Evolutionary conservation across 1,140 invertebrate species (phyloP).

Genomic region (Choristoneura fumiferana): DNA sequence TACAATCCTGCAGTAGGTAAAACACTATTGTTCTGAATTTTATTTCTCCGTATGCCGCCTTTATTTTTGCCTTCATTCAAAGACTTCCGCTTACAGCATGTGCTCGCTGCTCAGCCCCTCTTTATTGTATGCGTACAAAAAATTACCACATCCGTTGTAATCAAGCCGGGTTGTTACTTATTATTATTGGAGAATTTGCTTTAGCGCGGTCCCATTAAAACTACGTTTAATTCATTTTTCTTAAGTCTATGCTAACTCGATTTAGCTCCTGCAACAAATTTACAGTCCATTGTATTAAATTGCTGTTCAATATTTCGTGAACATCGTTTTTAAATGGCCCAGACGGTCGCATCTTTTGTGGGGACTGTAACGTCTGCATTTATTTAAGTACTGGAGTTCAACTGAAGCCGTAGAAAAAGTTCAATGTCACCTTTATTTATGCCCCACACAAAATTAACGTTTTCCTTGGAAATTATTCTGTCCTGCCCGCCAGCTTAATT

Average conservation of each 20-base stretch:
- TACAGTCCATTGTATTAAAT: no score
- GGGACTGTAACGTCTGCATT: not conserved
- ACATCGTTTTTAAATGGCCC: not conserved
- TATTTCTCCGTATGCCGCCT: slow-evolving; percentile 1
- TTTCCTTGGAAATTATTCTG: slow-evolving; percentile 1
- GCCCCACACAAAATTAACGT: not conserved
- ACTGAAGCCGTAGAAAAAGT: not conserved
- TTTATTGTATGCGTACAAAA: slow-evolving; percentile 5
- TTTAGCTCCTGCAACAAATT: no score
- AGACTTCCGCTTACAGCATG: not conserved
- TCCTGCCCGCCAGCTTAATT: slow-evolving; percentile 8
- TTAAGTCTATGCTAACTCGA: no score
- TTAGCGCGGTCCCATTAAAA: no score
- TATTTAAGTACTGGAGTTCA: not conserved
- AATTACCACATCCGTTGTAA: slow-evolving; percentile 1
- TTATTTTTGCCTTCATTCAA: slow-evolving; percentile 6
- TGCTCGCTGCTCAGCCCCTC: not conserved
- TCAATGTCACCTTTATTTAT: slow-evolving; percentile 17
- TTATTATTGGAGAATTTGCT: not conserved
- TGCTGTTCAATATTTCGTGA: not conserved
- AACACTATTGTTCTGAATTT: slow-evolving; percentile 10
- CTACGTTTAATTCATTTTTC: no score
- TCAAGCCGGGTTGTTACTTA: not conserved
- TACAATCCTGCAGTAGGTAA: slow-evolving; percentile 3
- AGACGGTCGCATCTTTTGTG: slow-evolving; percentile 8